Conservation (phyloP, 2,113 vertebrate species). For the Microcebus tavaratra region DNA sequence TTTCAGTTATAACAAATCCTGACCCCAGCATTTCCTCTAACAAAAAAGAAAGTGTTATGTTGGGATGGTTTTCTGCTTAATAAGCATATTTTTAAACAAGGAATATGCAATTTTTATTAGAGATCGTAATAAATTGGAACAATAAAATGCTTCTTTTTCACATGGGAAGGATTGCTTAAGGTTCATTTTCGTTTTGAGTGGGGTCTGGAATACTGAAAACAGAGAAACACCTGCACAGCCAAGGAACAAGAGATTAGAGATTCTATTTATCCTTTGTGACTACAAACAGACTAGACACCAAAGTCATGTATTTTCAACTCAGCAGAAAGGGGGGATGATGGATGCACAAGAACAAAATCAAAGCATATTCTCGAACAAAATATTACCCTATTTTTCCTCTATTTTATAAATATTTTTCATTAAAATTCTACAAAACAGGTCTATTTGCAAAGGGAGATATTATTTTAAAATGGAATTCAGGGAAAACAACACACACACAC, state of each 20-base stretch:
- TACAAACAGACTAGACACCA: background rate
- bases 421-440: background rate
- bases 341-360: background rate
- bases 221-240: background rate
- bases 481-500: background rate
- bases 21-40: background rate
- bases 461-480: background rate
- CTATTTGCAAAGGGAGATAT: background rate
- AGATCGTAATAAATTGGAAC: background rate
- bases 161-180: background rate
- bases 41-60: background rate
- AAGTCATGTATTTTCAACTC: background rate
- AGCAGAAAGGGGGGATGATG: accelerated
- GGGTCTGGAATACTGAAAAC: background rate
- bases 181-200: background rate
- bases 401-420: background rate
- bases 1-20: background rate
- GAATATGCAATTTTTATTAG: background rate
- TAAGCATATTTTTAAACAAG: background rate
- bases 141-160: background rate
- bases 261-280: background rate
- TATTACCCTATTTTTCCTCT: background rate
- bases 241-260: background rate
- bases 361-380: background rate
- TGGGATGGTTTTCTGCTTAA: background rate